Evolutionary conservation across 2,113 vertebrate species (phyloP).

Genomic region (Bungarus multicinctus): DNA sequence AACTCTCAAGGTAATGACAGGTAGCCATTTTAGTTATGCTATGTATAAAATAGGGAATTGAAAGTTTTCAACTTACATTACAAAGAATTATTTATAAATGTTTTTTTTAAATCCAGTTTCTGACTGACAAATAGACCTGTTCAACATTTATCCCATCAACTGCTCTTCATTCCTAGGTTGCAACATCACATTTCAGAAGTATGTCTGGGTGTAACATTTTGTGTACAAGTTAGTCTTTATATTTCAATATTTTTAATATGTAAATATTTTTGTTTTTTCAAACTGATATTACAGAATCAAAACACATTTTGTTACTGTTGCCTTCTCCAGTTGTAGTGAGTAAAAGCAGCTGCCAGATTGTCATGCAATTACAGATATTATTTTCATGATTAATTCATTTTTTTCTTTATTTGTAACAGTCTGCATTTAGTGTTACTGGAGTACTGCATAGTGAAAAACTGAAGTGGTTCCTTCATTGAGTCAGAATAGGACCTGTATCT

Average conservation of each 20-base stretch:
- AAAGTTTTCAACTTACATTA: neutral
- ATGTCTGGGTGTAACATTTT: neutral
- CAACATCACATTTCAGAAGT: neutral
- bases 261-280: neutral
- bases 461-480: conserved; percentile 5
- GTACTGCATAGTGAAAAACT: conserved; percentile 30
- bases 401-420: conserved; percentile 22
- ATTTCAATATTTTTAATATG: neutral
- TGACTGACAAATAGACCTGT: neutral
- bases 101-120: neutral
- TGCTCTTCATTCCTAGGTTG: neutral
- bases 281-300: neutral
- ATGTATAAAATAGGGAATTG: neutral
- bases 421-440: conserved; percentile 19
- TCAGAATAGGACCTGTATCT: neutral
- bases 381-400: conserved; percentile 16
- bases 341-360: conserved; percentile 20
- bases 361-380: conserved; percentile 32
- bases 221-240: neutral
- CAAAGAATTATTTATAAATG: neutral
- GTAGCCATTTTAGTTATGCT: neutral
- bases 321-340: conserved; percentile 17
- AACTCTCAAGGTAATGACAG: neutral
- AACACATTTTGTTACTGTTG: neutral
- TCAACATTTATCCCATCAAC: neutral